Percentiles rank a stretch among this genome's conserved stretches.
Evolutionary conservation across 2,888 invertebrate genomes (phyloP).

Genomic region (Platerodrilus igneus): DNA sequence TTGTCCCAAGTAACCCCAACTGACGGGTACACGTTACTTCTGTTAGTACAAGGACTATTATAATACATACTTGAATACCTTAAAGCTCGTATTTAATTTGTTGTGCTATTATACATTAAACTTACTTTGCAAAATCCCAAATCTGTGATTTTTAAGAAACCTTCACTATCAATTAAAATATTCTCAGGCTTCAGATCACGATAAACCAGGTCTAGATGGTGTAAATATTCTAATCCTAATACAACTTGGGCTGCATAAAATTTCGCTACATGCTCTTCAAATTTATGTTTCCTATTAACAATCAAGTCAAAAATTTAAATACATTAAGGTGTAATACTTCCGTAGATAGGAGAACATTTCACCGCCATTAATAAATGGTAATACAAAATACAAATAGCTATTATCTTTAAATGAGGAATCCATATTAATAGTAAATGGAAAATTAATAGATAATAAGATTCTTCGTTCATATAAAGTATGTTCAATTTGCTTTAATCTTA

Average conservation of each 20-base stretch:
- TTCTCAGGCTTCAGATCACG: constrained; percentile 93
- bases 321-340: constrained; percentile 35
- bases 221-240: constrained; percentile 86
- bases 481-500: constrained; percentile 82
- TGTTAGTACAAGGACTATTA: too few relatives aligned
- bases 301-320: neutral
- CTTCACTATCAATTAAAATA: constrained; percentile 71
- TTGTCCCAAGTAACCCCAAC: too few relatives aligned
- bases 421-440: constrained; percentile 84
- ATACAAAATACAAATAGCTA: constrained; percentile 74
- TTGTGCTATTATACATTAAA: constrained; percentile 5
- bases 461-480: constrained; percentile 89
- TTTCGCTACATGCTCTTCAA: constrained; percentile 73
- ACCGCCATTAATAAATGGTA: constrained; percentile 81
- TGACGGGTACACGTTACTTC: too few relatives aligned
- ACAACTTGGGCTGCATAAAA: constrained; percentile 90
- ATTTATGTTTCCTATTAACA: constrained; percentile 43
- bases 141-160: constrained; percentile 86
- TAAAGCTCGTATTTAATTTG: neutral
- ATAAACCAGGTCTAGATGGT: constrained; percentile 80
- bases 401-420: constrained; percentile 84
- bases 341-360: constrained; percentile 80
- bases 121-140: constrained; percentile 86
- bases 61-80: neutral
- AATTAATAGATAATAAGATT: constrained; percentile 77